Conservation (phyloP, 2,888 invertebrate species). For the Lasius fuliginosus region DNA sequence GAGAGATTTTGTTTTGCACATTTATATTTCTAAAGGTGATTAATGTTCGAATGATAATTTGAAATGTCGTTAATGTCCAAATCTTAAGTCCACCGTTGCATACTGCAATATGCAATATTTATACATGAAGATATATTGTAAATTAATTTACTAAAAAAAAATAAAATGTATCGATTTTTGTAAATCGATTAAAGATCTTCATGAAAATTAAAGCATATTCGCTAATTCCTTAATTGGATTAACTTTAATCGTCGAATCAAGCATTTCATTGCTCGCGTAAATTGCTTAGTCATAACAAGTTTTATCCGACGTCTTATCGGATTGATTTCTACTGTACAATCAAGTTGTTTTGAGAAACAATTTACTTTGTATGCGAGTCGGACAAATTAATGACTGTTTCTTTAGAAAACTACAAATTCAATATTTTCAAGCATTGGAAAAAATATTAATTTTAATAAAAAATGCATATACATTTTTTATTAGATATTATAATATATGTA, state of each 20-base stretch:
- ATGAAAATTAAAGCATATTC: background rate
- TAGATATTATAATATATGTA: background rate
- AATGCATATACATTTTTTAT: background rate
- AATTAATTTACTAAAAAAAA: background rate
- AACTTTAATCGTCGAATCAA: slow-evolving; percentile 46
- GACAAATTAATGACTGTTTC: background rate
- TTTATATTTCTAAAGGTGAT: background rate
- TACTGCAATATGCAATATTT: background rate
- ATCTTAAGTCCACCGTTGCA: background rate
- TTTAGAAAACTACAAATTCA: background rate
- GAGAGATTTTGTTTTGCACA: background rate
- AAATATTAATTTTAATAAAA: background rate
- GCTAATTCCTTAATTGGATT: background rate
- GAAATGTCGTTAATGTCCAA: background rate
- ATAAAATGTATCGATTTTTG: background rate
- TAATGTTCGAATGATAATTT: background rate
- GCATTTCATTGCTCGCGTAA: slow-evolving; percentile 14
- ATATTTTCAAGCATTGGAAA: background rate
- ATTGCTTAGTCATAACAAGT: slow-evolving; percentile 42
- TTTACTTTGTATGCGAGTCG: background rate
- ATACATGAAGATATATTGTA: background rate
- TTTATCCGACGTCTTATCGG: background rate
- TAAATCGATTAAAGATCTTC: background rate
- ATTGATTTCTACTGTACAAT: background rate
- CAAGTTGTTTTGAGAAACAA: background rate